Percentiles rank a stretch among this genome's conserved stretches.
These are phyloP conservation scores for Hydrolagus affinis DNA, from an alignment of 2,113 vertebrate genomes.

Conservation along the genomic window DNA sequence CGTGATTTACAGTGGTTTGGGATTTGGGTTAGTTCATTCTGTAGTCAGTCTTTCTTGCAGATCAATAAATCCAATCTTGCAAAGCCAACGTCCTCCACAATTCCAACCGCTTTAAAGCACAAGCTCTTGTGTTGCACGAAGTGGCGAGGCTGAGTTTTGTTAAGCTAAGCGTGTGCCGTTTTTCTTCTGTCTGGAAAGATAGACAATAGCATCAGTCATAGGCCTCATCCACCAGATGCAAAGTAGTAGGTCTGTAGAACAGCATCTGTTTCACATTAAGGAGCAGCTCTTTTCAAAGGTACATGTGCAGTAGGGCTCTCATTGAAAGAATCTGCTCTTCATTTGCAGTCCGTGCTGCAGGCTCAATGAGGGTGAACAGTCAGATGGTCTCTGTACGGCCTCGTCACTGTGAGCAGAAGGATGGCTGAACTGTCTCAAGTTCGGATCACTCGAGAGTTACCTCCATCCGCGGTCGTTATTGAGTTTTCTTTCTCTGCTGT, in stretches of 20 bases:
- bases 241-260: constrained; percentile 55
- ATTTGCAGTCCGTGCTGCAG: constrained; percentile 47
- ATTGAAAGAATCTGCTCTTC: constrained; percentile 42
- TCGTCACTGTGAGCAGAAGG: too few relatives aligned
- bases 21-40: background rate
- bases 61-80: background rate
- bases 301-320: constrained; percentile 54
- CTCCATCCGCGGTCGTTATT: background rate
- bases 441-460: background rate
- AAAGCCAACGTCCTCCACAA: too few relatives aligned
- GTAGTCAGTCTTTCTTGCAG: background rate
- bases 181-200: constrained; percentile 49
- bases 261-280: constrained; percentile 72
- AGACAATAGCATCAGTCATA: constrained; percentile 52
- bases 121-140: too few relatives aligned
- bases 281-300: constrained; percentile 51
- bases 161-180: background rate
- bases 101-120: too few relatives aligned
- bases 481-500: background rate
- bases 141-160: background rate
- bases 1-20: background rate
- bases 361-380: background rate
- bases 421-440: too few relatives aligned
- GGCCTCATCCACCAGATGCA: constrained; percentile 56
- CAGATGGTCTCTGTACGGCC: too few relatives aligned